Percentiles rank a stretch among this genome's conserved stretches.
Evolutionary conservation across 2,797 vertebrate species (phyloP).

Genomic region (Helicolenus hilgendorfi): DNA sequence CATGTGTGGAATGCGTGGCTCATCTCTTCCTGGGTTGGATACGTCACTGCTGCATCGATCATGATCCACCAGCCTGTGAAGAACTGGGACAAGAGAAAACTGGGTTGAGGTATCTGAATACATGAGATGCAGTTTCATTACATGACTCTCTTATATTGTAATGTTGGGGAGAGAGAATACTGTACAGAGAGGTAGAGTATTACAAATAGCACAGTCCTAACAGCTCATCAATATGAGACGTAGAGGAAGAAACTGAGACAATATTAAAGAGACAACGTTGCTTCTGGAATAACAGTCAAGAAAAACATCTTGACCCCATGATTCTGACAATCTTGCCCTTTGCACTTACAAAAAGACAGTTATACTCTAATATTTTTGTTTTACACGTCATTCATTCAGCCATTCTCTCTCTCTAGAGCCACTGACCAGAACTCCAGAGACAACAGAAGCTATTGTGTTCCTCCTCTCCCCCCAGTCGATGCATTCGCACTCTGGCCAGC

Average conservation of each 20-base stretch:
- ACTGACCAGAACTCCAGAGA: slow-evolving; percentile 93
- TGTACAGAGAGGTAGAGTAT: neutral
- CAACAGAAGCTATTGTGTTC: slow-evolving; percentile 92
- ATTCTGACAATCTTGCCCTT: neutral
- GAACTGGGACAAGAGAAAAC: slow-evolving; percentile 85
- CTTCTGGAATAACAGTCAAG: neutral
- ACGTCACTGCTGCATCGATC: slow-evolving; percentile 94
- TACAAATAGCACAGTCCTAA: neutral
- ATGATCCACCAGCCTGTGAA: slow-evolving; percentile 98
- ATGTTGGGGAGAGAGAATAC: neutral
- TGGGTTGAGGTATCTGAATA: neutral
- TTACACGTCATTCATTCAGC: neutral
- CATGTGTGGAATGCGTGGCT: slow-evolving; percentile 96
- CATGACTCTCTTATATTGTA: neutral
- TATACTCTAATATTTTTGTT: neutral
- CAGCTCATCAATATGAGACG: neutral
- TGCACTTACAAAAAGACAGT: neutral
- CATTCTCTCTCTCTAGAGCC: neutral
- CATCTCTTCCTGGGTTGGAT: slow-evolving; percentile 89
- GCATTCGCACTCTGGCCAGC: slow-evolving; percentile 96
- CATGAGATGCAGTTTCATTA: neutral
- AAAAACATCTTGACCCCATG: neutral
- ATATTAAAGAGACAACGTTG: neutral
- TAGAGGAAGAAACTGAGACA: neutral
- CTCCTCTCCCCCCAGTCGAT: slow-evolving; percentile 95